Percentiles rank a stretch among this genome's conserved stretches.
Conservation (phyloP, 2,797 vertebrate genomes). For the Mastacembelus armatus region DNA sequence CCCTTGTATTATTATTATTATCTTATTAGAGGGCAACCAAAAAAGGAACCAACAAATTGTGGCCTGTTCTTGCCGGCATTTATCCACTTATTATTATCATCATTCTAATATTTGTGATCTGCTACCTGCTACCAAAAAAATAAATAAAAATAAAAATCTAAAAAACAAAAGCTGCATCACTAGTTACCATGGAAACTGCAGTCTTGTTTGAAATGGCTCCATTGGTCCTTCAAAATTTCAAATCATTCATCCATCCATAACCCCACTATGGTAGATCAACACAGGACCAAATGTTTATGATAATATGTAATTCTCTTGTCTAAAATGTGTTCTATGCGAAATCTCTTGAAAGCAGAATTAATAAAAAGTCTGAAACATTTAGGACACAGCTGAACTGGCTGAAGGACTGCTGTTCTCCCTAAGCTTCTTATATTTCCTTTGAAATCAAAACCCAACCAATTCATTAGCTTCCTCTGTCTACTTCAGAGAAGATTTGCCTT, state of each 20-base stretch:
- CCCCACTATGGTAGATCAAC: constrained; percentile 1
- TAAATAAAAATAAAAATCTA: constrained; percentile 33
- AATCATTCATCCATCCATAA: constrained; percentile 34
- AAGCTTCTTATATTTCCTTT: constrained; percentile 69
- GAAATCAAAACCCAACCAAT: constrained; percentile 61
- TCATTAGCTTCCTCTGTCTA: constrained; percentile 63
- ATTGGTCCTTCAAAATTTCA: constrained; percentile 26
- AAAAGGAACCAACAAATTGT: background rate
- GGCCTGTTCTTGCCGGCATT: background rate
- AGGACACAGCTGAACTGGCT: constrained; percentile 51
- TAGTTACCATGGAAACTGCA: constrained; percentile 79
- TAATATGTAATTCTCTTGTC: background rate
- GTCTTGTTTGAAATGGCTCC: constrained; percentile 60
- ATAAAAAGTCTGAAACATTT: constrained; percentile 47
- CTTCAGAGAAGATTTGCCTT: constrained; percentile 48
- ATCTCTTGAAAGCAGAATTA: constrained; percentile 27
- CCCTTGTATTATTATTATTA: constrained; percentile 36
- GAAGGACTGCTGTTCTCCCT: constrained; percentile 52
- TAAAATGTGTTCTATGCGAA: background rate
- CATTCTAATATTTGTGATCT: constrained; percentile 37
- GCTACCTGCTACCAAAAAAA: constrained; percentile 32
- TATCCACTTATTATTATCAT: background rate
- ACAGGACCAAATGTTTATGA: background rate
- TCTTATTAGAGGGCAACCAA: constrained; percentile 7
- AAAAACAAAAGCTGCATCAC: constrained; percentile 49